Base-by-base conservation (phyloP, 1,140 invertebrate genomes). In the Dysdera silvatica region DNA sequence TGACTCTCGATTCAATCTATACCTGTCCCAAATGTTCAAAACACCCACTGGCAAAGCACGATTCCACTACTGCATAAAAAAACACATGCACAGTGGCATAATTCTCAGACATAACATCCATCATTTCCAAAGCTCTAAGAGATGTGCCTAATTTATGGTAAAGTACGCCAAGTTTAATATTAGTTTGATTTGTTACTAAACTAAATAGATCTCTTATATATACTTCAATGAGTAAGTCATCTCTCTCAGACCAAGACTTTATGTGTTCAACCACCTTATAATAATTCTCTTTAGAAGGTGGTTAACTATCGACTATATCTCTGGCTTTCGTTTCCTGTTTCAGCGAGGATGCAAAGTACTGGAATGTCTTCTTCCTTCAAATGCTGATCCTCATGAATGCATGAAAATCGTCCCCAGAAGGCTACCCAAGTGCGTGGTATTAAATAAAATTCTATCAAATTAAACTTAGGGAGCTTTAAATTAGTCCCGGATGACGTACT, bases 221-320 rank as follows among this genome's bases (percentile, higher is more conserved):
- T 4, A 56, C 29, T 41, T 56, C 31, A 16, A 56, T 33, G 3
- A 56, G 35, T 16, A 58, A 24, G 35, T 58, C 29, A n/a, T 12
- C n/a, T 29, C 14, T 23, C 6, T 29, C 55, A 33, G 48, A 58
- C n/a, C 40, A 14, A 7, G 35, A 47, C n/a, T n/a, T 35, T 14
- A 48, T 14, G n/a, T 58, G 55, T 33, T 58, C 55, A 8, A 58
- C 40, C 7, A 28, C 20, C 33, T 60, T 51, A 29, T 1, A 2
- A 28, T 61, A 54, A 55, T 54, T 61, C 10, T 45, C 26, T 29
- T 61, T 61, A 20, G 47, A 60, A 35, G 45, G 31, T 54, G 49
- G 49, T 45, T 43, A 43, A n/a, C 24, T 52, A 6, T 53, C 59
- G 1, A 53, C 57, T 0, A 59, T 59, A 28, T 49, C 32, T 18